Evolutionary conservation across 2,113 vertebrate genomes (phyloP).

Genomic region (Pluvialis apricaria): DNA sequence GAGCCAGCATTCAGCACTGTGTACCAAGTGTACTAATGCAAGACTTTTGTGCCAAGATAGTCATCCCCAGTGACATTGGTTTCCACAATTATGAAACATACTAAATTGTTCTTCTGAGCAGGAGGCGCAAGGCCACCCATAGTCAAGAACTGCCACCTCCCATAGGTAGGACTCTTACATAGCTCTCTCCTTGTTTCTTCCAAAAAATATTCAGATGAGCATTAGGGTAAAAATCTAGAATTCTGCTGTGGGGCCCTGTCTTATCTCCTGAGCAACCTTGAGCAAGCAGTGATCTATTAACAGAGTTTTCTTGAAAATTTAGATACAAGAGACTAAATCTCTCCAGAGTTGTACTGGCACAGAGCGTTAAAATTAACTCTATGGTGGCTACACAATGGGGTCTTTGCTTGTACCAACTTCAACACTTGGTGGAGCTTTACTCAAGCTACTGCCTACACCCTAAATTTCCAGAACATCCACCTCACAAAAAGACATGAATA

Average conservation of each 20-base stretch:
- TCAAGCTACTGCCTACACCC: neutral
- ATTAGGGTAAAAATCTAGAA: neutral
- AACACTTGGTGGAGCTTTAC: neutral
- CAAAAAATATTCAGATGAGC: neutral
- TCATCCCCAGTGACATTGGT: neutral
- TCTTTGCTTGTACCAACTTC: neutral
- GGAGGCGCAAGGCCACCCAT: neutral
- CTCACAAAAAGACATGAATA: neutral
- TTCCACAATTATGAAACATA: neutral
- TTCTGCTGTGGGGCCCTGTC: neutral
- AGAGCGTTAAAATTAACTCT: neutral
- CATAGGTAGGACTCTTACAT: neutral
- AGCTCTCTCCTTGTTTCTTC: neutral
- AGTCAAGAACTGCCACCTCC: neutral
- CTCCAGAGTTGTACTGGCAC: neutral
- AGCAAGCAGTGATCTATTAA: neutral
- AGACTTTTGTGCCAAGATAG: no score
- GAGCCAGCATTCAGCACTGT: neutral
- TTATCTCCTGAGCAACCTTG: neutral
- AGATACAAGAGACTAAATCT: neutral
- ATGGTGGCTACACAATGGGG: neutral
- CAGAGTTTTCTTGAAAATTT: neutral
- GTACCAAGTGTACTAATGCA: neutral
- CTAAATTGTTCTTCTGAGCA: neutral
- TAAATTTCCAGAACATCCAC: neutral